A percentile compares a stretch with the other conserved stretches of the same genome.
Conservation (phyloP, 2,797 vertebrate species). For the Epinephelus awoara region DNA sequence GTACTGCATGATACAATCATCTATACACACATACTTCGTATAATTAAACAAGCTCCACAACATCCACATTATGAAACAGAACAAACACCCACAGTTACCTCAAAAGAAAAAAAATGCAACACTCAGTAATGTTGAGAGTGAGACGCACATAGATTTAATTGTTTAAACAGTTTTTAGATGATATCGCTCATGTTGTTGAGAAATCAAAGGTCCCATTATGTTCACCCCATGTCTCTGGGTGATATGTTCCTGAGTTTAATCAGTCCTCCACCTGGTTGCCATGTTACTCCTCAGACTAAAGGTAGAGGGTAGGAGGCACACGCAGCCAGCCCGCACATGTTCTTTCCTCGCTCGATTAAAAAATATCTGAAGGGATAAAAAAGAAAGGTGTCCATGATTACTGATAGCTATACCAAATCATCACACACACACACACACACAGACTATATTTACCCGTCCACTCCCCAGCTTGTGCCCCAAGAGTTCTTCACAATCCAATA, state of each 20-base stretch:
- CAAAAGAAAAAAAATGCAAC: neutral
- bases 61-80: neutral
- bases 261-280: neutral
- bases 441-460: constrained; percentile 85
- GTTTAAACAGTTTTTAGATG: neutral
- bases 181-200: neutral
- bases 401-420: constrained; percentile 6
- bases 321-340: constrained; percentile 91
- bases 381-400: neutral
- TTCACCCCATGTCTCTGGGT: neutral
- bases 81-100: neutral
- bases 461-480: constrained; percentile 89
- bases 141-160: neutral
- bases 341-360: constrained; percentile 89
- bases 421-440: neutral
- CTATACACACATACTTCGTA: neutral
- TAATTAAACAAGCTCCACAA: neutral
- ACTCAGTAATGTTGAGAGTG: neutral
- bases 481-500: constrained; percentile 96
- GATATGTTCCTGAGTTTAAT: constrained; percentile 6
- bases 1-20: neutral
- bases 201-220: neutral
- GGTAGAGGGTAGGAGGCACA: constrained; percentile 91
- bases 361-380: constrained; percentile 86
- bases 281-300: constrained; percentile 73